Base-by-base conservation (phyloP, 2,888 invertebrate species). In the Xestia sexstrigata region DNA sequence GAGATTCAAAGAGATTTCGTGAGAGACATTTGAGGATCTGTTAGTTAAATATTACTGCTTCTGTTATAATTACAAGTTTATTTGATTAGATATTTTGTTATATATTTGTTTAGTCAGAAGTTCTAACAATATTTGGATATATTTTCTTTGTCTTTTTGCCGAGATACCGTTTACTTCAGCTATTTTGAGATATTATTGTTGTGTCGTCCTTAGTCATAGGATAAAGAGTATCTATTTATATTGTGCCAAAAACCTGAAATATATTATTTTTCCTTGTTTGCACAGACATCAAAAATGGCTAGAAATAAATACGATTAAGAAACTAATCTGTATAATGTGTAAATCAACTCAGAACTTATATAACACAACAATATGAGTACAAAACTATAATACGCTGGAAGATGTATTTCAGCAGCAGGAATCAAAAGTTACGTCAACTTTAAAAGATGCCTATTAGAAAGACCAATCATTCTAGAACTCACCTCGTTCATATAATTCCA, bases 401-500 rank as follows among this genome's bases (percentile, higher is more conserved):
- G 0, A 1, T 5, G 6, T 5, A 39, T 7, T 9, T 47, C 1
- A 23, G 20, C 0, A 23, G 2, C 70, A 7, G 39, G 39, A 55
- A 17, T 30, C 1, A 15, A 79, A 42, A 35, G 35, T 39, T 79
- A 79, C 1, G 20, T 15, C 8, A 0, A 7, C 30, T 80, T 30
- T 0, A 80, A 60, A 49, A 58, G 6, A 13, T n/a, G n/a, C n/a
- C 1, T 55, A 26, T 26, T 15, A 26, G 15, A 58, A 58, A 58
- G 0, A 17, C 7, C 2, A 17, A 35, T 9, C 1, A 62, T 62
- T 35, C 62, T 62, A 35, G 5, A 35, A 85, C 97, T 97, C 89
- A 98, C 98, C 97, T 98, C 98, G 90, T 98, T 98, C 97, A 99
- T 98, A 91, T 97, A 97, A 90, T 97, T 97, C 97, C 98, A 98